Evolutionary conservation across 1,140 invertebrate genomes (phyloP).

Genomic region (Brachionus paranguensis): DNA sequence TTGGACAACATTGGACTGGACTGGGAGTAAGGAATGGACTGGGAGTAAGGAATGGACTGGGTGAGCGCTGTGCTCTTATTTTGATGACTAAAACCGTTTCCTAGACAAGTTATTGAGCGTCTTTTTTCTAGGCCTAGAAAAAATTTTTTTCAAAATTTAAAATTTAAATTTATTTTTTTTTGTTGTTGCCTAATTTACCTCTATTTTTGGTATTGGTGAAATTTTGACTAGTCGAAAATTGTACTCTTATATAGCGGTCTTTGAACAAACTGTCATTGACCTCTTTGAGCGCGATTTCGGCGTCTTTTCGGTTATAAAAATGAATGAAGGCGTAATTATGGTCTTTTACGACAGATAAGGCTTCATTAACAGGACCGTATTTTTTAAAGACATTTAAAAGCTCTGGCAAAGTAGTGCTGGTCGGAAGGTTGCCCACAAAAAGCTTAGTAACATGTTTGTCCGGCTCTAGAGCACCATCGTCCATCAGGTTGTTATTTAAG

Average conservation of each 20-base stretch:
- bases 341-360: constrained; percentile 26
- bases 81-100: background rate
- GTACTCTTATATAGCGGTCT: constrained; percentile 38
- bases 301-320: constrained; percentile 39
- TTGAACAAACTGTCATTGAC: constrained; percentile 38
- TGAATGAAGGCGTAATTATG: constrained; percentile 38
- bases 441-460: constrained; percentile 32
- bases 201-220: constrained; percentile 22
- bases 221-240: constrained; percentile 37
- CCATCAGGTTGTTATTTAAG: background rate
- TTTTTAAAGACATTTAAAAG: constrained; percentile 22
- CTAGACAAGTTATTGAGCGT: background rate
- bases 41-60: background rate
- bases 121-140: constrained; percentile 4
- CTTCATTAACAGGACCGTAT: constrained; percentile 34
- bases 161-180: too few species aligned
- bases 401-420: constrained; percentile 34
- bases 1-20: background rate
- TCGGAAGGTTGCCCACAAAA: constrained; percentile 36
- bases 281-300: background rate
- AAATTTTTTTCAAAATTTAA: too few species aligned
- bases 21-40: background rate
- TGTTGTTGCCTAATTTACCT: background rate
- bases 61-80: background rate
- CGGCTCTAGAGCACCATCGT: background rate